These are phyloP conservation scores for Pempheris klunzingeri DNA, from an alignment of 2,797 vertebrate species.

Conservation along the genomic window DNA sequence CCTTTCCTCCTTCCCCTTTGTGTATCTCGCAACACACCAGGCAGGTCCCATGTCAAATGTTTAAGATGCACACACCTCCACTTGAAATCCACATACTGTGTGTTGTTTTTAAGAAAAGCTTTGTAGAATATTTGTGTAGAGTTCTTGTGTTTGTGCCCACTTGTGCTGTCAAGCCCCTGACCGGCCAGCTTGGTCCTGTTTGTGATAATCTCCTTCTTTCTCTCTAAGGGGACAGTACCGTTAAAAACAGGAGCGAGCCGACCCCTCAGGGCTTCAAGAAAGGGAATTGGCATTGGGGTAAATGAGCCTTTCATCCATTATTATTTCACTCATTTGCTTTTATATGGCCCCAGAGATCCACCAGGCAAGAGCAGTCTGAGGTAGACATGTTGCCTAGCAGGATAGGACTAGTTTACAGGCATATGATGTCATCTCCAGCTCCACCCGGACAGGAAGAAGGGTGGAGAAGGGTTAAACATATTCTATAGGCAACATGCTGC, in stretches of 20 bases:
- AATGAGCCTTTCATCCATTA: conserved; percentile 85
- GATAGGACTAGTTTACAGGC: conserved; percentile 49
- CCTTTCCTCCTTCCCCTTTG: conserved; percentile 50
- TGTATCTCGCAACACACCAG: conserved; percentile 25
- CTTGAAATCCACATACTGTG: conserved; percentile 26
- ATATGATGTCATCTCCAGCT: conserved; percentile 55
- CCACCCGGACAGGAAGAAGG: conserved; percentile 45
- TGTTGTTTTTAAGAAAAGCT: conserved; percentile 48
- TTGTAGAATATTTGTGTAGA: conserved; percentile 66
- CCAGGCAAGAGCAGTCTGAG: conserved; percentile 58
- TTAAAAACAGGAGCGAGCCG: conserved; percentile 90
- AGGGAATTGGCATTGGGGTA: conserved; percentile 91
- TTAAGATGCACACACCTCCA: conserved; percentile 18
- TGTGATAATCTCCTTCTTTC: conserved; percentile 87
- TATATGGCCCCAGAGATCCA: conserved; percentile 76
- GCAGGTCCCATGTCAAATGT: conserved; percentile 19
- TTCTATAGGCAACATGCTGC: conserved; percentile 42
- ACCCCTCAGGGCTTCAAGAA: conserved; percentile 90
- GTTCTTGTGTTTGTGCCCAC: conserved; percentile 73
- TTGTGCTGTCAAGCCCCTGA: conserved; percentile 69
- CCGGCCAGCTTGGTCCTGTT: conserved; percentile 64
- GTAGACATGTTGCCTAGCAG: conserved; percentile 61
- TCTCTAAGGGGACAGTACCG: conserved; percentile 89
- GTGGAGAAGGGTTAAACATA: conserved; percentile 46
- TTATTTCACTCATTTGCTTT: conserved; percentile 75